Percentiles rank a stretch among this genome's conserved stretches.
Conservation (phyloP, 2,888 invertebrate genomes). For the Matsumyia berberina region DNA sequence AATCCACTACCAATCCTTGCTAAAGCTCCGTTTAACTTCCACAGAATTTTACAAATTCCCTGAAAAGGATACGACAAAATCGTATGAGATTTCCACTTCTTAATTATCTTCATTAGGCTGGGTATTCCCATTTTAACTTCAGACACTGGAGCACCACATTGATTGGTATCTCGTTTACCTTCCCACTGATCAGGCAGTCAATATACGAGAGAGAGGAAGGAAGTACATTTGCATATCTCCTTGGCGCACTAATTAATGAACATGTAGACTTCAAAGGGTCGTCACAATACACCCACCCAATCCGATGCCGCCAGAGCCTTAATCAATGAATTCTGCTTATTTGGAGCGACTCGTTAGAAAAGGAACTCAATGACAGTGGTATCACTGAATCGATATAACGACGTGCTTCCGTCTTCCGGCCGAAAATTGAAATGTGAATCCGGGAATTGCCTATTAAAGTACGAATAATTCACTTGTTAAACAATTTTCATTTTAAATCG, state of each 20-base stretch:
- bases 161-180: slow-evolving; percentile 3
- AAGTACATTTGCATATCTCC: not conserved
- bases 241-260: not conserved
- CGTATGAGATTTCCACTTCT: not conserved
- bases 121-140: not conserved
- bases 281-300: not conserved
- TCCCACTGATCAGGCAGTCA: not conserved
- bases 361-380: not conserved
- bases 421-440: not conserved
- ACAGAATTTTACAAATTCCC: not conserved
- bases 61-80: not conserved
- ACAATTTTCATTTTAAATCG: slow-evolving; percentile 10
- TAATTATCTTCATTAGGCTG: slow-evolving; percentile 2
- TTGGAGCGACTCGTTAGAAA: not conserved
- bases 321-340: not conserved
- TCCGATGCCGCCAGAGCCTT: not conserved
- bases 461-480: slow-evolving; percentile 8
- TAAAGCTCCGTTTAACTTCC: not conserved
- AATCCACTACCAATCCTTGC: not conserved
- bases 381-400: not conserved
- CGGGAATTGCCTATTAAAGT: not conserved
- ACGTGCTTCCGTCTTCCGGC: not conserved
- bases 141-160: not conserved
- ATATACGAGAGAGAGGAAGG: not conserved
- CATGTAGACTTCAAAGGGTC: not conserved